Percentiles rank a stretch among this genome's conserved stretches.
phyloP scores from a whole-genome alignment of 2,113 vertebrate species.

The Suricata suricatta region DNA sequence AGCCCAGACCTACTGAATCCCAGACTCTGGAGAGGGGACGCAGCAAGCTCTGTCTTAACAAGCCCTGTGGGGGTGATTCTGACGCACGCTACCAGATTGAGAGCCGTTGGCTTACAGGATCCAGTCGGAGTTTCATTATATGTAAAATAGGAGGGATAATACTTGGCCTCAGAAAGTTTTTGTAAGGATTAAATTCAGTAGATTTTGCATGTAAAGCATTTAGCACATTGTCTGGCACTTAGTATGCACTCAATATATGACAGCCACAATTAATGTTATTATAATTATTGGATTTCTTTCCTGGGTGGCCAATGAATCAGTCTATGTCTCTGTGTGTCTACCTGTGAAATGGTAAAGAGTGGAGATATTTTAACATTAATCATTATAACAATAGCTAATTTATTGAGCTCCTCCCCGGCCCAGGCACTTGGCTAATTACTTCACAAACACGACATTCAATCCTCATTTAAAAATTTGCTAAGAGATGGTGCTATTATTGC shows the following conservation, averaged over 20 bases:
- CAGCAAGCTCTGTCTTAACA: neutral
- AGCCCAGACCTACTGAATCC: neutral
- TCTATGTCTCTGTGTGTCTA: neutral
- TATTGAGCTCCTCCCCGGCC: neutral
- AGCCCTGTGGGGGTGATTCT: neutral
- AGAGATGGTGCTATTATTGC: neutral
- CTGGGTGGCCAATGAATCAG: neutral
- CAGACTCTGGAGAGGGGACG: neutral
- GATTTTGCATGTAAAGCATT: neutral
- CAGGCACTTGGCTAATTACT: neutral
- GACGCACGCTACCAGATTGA: neutral
- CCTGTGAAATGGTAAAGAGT: slow-evolving; percentile 5
- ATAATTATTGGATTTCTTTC: slow-evolving; percentile 31
- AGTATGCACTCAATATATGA: neutral
- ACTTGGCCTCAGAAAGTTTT: neutral
- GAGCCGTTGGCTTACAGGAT: neutral
- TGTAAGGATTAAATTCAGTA: neutral
- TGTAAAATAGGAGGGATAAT: neutral
- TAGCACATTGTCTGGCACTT: neutral
- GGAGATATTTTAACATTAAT: slow-evolving; percentile 23
- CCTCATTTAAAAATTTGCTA: neutral
- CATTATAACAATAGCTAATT: slow-evolving; percentile 28
- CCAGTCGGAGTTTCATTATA: neutral
- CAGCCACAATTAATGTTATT: neutral
- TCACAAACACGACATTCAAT: neutral